Conservation (phyloP, 2,797 vertebrate species). For the Sphenodon punctatus region DNA sequence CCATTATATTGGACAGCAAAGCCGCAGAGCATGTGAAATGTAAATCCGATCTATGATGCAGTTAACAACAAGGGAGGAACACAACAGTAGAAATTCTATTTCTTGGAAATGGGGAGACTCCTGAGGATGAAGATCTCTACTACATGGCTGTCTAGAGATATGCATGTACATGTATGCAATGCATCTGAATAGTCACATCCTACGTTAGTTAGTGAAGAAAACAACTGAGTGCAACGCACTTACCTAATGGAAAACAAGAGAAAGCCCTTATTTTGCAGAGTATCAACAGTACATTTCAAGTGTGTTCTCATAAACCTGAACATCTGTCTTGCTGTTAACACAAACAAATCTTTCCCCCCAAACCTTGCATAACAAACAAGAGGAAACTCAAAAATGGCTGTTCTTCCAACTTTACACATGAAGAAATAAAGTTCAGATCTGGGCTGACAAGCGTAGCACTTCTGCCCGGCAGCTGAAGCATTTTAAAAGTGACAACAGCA, state of each 20-base stretch:
- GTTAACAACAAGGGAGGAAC: background rate
- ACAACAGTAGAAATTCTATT: background rate
- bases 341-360: no score
- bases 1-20: background rate
- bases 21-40: background rate
- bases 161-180: conserved; percentile 23
- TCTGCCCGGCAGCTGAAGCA: background rate
- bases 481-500: conserved; percentile 26
- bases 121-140: conserved; percentile 32
- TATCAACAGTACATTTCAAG: background rate
- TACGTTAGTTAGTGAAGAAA: background rate
- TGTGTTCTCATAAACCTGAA: no score
- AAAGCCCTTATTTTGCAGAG: background rate
- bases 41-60: fast-evolving
- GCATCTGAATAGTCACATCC: conserved; percentile 30
- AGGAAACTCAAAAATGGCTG: conserved; percentile 14
- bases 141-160: background rate
- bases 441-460: conserved; percentile 45
- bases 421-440: conserved; percentile 42
- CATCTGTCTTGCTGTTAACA: no score
- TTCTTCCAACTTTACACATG: conserved; percentile 32
- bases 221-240: background rate
- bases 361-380: no score
- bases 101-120: conserved; percentile 19
- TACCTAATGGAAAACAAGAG: background rate